Evolutionary conservation across 2,797 vertebrate species (phyloP).

Genomic region (Schizothorax lantsangensis): DNA sequence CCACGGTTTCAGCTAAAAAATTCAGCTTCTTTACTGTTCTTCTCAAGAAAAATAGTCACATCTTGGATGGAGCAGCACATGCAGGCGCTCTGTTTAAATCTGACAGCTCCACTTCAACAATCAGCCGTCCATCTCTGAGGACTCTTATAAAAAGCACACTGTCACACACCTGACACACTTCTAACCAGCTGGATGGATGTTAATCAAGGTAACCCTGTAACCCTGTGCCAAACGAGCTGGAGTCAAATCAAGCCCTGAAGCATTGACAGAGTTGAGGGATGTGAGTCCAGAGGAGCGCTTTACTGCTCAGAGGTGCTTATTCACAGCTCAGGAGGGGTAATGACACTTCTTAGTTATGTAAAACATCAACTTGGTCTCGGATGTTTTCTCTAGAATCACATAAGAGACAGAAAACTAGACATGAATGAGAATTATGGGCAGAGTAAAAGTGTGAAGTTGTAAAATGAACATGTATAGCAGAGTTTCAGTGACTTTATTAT

Average conservation of each 20-base stretch:
- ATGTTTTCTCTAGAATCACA: not conserved
- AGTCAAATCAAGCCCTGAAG: not conserved
- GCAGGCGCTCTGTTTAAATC: not conserved
- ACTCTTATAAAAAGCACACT: constrained; percentile 29
- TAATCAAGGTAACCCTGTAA: not conserved
- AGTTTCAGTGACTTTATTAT: not conserved
- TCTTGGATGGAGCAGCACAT: not conserved
- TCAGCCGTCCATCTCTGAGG: constrained; percentile 26
- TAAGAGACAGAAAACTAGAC: not conserved
- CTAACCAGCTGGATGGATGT: not conserved
- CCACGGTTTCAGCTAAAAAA: not conserved
- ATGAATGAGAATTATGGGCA: not conserved
- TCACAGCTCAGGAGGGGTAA: not conserved
- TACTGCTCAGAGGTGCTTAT: not conserved
- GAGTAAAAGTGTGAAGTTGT: not conserved
- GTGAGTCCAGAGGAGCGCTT: not conserved
- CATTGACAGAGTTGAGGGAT: not conserved
- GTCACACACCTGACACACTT: constrained; percentile 33
- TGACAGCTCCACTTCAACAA: constrained; percentile 16
- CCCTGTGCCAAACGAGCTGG: not conserved
- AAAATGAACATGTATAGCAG: not conserved
- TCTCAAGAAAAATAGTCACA: not conserved
- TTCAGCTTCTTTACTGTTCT: not conserved
- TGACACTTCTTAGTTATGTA: not conserved
- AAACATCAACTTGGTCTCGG: not conserved